A percentile compares a stretch with the other conserved stretches of the same genome.
phyloP scores from a whole-genome alignment of 2,113 vertebrate genomes.

The Cyanoliseus patagonus region DNA sequence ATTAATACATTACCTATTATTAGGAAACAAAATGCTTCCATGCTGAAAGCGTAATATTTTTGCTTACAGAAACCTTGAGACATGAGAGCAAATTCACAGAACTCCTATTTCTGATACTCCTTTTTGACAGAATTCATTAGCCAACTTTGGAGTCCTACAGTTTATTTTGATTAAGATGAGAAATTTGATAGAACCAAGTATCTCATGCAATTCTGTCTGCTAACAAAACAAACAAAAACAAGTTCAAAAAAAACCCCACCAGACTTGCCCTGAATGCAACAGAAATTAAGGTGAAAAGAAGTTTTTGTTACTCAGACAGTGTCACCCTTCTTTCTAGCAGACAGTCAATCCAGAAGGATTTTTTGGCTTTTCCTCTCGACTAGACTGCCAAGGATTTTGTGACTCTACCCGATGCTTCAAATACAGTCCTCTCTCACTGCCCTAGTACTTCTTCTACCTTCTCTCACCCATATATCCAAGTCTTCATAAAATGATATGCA shows the following conservation, averaged over 20 bases:
- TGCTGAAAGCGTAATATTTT: background rate
- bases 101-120: background rate
- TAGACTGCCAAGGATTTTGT: background rate
- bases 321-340: background rate
- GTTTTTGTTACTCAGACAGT: background rate
- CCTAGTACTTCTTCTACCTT: background rate
- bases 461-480: background rate
- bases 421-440: background rate
- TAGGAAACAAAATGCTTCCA: background rate
- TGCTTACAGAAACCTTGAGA: background rate
- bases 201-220: background rate
- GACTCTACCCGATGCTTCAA: background rate
- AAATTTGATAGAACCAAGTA: background rate
- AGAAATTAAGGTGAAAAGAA: background rate
- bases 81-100: background rate
- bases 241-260: accelerated
- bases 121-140: background rate
- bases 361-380: background rate
- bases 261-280: background rate
- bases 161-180: background rate
- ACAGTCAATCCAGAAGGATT: background rate
- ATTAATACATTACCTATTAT: background rate
- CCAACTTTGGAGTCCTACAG: background rate
- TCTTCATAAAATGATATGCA: constrained; percentile 4
- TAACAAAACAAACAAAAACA: background rate